phyloP scores from a whole-genome alignment of 92 coral and sea anemone species.

The Parazoanthus swiftii region DNA sequence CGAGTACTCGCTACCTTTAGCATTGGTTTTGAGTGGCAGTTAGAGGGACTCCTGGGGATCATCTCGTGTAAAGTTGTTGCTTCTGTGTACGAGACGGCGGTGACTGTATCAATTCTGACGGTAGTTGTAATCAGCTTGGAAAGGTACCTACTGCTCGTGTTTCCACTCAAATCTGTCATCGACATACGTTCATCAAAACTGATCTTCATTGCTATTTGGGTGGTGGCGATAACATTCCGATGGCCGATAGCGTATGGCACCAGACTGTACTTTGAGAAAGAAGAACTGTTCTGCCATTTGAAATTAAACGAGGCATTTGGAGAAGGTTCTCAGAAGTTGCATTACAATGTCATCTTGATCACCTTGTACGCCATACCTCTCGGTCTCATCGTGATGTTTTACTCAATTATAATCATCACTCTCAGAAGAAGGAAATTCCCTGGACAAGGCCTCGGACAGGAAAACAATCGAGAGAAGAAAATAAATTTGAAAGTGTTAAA shows the following conservation, averaged over 20 bases:
- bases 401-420: conserved; percentile 16
- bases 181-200: background rate
- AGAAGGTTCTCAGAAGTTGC: conserved; percentile 15
- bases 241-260: conserved; percentile 37
- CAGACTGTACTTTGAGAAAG: background rate
- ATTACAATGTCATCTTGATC: conserved; percentile 28
- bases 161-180: conserved; percentile 21
- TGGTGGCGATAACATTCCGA: conserved; percentile 30
- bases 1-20: conserved; percentile 25
- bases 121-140: conserved; percentile 36
- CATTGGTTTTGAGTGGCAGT: conserved; percentile 39
- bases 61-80: conserved; percentile 28
- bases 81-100: conserved; percentile 27
- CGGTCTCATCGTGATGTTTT: conserved; percentile 13
- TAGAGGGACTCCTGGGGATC: background rate
- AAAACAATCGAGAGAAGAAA: conserved; percentile 12
- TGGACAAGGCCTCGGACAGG: conserved; percentile 27
- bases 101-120: conserved; percentile 34
- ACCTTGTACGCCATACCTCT: conserved; percentile 32
- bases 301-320: conserved; percentile 26
- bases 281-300: conserved; percentile 21
- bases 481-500: conserved; percentile 13
- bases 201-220: conserved; percentile 2
- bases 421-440: conserved; percentile 28
- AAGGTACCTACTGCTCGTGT: conserved; percentile 33